A percentile compares a stretch with the other conserved stretches of the same genome.
Conservation (phyloP, 2,113 vertebrate species). For the Salvator merianae region DNA sequence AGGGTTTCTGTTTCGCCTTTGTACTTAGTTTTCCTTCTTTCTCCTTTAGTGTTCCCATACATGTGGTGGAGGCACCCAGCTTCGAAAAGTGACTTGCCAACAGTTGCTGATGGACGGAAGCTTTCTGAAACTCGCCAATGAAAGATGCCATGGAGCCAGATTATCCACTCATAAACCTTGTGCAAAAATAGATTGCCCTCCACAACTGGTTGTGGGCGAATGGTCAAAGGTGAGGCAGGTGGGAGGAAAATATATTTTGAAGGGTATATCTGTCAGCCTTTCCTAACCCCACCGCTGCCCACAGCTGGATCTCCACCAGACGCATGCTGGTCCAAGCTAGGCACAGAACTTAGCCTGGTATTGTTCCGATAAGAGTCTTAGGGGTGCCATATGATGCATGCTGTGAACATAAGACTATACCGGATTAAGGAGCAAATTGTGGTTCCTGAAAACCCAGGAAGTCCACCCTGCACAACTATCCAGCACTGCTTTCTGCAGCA, state of each 20-base stretch:
- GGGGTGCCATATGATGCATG: too few relatives aligned
- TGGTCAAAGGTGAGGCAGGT: constrained; percentile 85
- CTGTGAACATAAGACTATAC: too few relatives aligned
- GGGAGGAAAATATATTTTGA: accelerated
- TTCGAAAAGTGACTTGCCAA: constrained; percentile 84
- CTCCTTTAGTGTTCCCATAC: constrained; percentile 84
- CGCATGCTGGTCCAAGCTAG: too few relatives aligned
- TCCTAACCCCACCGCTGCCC: not conserved
- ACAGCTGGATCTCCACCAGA: not conserved
- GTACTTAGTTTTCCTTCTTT: constrained; percentile 42
- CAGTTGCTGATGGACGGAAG: constrained; percentile 88
- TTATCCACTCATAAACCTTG: constrained; percentile 76
- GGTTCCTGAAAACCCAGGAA: too few relatives aligned
- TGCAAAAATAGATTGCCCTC: constrained; percentile 81
- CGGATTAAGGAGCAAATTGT: too few relatives aligned
- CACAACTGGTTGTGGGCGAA: constrained; percentile 77
- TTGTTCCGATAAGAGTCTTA: too few relatives aligned
- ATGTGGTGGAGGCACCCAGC: constrained; percentile 85
- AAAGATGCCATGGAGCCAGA: constrained; percentile 75
- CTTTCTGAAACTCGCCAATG: constrained; percentile 77
- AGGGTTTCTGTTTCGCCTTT: not conserved
- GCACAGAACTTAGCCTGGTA: too few relatives aligned
- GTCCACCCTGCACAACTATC: too few relatives aligned
- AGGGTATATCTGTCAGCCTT: not conserved
- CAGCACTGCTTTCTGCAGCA: too few relatives aligned